These are phyloP conservation scores for Solea senegalensis DNA, from an alignment of 2,113 vertebrate genomes.

Conservation along the genomic window DNA sequence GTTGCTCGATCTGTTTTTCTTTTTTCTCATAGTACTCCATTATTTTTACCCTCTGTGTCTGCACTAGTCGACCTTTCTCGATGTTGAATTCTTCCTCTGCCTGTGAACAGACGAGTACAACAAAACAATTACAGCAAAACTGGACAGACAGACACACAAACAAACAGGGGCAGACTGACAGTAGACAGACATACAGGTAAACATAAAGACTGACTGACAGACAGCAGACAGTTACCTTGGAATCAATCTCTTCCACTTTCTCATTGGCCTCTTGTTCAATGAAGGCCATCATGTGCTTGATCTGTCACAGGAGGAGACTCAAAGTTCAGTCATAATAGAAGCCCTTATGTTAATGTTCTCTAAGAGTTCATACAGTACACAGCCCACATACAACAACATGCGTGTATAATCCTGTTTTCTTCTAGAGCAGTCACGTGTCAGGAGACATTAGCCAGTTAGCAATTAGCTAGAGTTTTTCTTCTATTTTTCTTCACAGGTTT, in stretches of 20 bases:
- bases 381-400: background rate
- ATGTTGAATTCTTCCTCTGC: conserved; percentile 99
- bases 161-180: background rate
- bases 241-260: conserved; percentile 97
- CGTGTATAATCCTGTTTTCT: background rate
- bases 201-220: background rate
- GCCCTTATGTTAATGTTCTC: background rate
- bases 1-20: conserved; percentile 98
- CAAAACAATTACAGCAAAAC: background rate
- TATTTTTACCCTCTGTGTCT: conserved; percentile 97
- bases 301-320: conserved; percentile 76
- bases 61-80: conserved; percentile 97
- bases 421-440: too few species aligned
- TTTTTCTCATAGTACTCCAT: conserved; percentile 98
- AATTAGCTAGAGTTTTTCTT: too few species aligned
- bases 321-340: background rate
- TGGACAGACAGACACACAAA: background rate
- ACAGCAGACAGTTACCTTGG: conserved; percentile 84
- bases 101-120: conserved; percentile 65
- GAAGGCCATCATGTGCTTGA: conserved; percentile 99
- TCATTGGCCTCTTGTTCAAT: conserved; percentile 98
- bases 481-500: too few species aligned
- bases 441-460: background rate
- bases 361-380: too few species aligned
- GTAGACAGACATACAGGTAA: background rate